Base-by-base conservation (phyloP, 2,888 invertebrate species). In the Harpalus rubripes region DNA sequence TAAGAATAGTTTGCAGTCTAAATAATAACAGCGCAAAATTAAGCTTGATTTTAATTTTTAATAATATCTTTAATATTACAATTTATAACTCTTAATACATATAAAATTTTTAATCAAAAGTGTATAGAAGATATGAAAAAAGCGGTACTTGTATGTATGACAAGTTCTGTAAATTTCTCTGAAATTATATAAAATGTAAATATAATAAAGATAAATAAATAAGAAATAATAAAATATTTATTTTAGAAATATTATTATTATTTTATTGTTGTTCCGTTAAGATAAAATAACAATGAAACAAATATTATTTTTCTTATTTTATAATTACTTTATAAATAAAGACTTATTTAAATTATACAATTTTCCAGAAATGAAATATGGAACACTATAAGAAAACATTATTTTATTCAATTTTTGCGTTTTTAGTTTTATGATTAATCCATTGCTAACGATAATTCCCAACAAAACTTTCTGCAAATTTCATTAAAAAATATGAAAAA, bases 151-250 rank as follows among this genome's bases (percentile, higher is more conserved):
- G 1, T 32, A 32, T 32, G 3, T 32, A 32, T 32, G 32, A 32
- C 6, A 32, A 32, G 32, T 32, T 32, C 32, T 32, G 32, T 32
- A 5, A 1, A 32, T 22, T 76, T 83, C 52, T 85, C 81, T 85
- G 85, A 63, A 85, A 81, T 65, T 81, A 87, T 86, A 86, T 88
- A 87, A 88, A 87, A 88, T 87, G 88, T 88, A 87, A 86, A 87
- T 86, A 87, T 87, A 88, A 88, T 89, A 88, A 88, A 89, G 89
- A 89, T 88, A 89, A 88, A 89, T 88, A 88, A 88, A 88, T 89
- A 89, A 88, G 87, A 88, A 88, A 89, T 32, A 12, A 52, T 52
- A 52, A 52, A 52, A 12, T 52, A 12, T 52, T 8, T 52, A 12
- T 8, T 52, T 8, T 52, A 12, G 12, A 52, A 12, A 52, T 52